Evolutionary conservation across 2,888 invertebrate species (phyloP).

Genomic region (Cryptosula pallasiana): DNA sequence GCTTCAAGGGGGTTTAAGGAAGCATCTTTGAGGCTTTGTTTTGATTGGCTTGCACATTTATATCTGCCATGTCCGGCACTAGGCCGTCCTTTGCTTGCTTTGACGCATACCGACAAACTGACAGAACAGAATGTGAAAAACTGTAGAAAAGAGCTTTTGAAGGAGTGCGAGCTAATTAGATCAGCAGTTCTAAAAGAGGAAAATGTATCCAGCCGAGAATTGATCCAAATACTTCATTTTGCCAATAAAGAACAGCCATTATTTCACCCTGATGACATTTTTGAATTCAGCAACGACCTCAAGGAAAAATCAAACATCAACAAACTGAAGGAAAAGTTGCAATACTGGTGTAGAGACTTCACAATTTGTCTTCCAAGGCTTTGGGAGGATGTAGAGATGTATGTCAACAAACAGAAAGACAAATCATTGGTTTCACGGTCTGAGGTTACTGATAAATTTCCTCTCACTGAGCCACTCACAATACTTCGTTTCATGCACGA

Average conservation of each 20-base stretch:
- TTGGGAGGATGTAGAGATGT: not conserved
- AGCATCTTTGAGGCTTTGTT: conserved; percentile 3
- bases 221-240: too few species aligned
- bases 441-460: not conserved
- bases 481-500: not conserved
- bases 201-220: too few species aligned
- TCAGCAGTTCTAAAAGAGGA: not conserved
- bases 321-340: too few species aligned
- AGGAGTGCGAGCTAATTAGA: not conserved
- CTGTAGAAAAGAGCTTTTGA: not conserved
- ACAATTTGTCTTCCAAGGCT: not conserved
- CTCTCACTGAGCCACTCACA: not conserved
- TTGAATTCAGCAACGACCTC: too few species aligned
- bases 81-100: not conserved
- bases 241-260: too few species aligned
- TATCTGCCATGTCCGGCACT: not conserved
- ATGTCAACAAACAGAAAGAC: not conserved
- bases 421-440: not conserved
- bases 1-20: not conserved
- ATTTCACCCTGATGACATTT: too few species aligned
- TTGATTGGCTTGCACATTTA: conserved; percentile 3
- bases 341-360: too few species aligned
- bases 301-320: too few species aligned
- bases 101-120: not conserved
- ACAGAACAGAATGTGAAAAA: not conserved